Evolutionary conservation across 2,113 vertebrate species (phyloP), one percentile per base, ranked within the genome.

Genomic region (Platysteira castanea): DNA sequence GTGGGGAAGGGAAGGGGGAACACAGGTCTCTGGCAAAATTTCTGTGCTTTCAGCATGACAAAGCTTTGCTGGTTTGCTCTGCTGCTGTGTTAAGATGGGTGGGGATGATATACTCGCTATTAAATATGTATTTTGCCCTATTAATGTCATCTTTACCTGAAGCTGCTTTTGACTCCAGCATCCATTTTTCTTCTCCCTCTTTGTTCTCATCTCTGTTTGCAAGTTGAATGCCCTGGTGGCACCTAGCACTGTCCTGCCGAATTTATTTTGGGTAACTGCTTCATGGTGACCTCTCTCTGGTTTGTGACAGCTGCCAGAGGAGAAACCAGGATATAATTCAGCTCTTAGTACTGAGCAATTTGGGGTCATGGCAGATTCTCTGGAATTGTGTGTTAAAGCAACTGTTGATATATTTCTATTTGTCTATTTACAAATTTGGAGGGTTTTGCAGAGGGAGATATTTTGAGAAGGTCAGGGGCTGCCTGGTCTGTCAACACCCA

Each of bases 121-220:
- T 90, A 93, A 82, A 87, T 71, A 76, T 59, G 65, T 56, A 82
- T 87, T 70, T 86, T 89, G 65, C 70, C 83, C 83, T 83, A 83
- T 80, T 89, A 90, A 87, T 84, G 56, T 88, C 80, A 57, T 70
- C 56, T 86, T 90, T 67, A 94, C 73, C 64, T 59, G 49, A 73
- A 53, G 22, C 73, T 86, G 60, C 70, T 69, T 63, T 73, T 86
- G 68, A 69, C 42, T 70, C 52, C 52, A 85, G 33, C 39, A 52
- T 80, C 42, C 18, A 14, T 57, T 89, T 93, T 93, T 77, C 50
- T 70, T 77, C 44, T 65, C 16, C 65, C 59, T 80, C 50, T 37
- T 68, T 90, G 27, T 60, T 81, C 46, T 74, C 31, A 6, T 69
- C 41, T 76, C 27, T 42, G 30, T 47, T 52, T 60, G 31, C 0